phyloP scores from a whole-genome alignment of 1,140 invertebrate species.

The Brachionus rubens region DNA sequence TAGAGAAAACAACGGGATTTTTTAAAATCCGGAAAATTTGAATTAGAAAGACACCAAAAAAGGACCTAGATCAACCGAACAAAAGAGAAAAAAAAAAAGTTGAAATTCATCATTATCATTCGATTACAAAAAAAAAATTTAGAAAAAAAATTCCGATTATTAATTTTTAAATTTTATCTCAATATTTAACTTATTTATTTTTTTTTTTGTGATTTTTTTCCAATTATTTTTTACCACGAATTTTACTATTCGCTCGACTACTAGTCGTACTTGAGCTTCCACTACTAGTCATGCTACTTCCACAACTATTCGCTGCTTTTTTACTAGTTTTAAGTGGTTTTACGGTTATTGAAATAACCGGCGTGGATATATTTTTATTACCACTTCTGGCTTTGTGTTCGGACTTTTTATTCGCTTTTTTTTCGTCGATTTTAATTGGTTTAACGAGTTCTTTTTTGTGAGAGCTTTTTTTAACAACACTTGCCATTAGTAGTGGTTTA shows the following conservation, averaged over 20 bases:
- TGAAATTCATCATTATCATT: background rate
- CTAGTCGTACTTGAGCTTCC: constrained; percentile 7
- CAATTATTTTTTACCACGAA: constrained; percentile 16
- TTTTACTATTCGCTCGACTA: constrained; percentile 30
- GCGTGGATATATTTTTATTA: background rate
- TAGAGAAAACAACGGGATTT: constrained; percentile 42
- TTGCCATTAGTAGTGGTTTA: background rate
- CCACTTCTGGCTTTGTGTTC: background rate
- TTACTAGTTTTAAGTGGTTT: background rate
- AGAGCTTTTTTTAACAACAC: background rate
- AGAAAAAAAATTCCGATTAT: background rate
- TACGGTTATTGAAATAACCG: background rate
- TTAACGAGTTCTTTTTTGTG: background rate
- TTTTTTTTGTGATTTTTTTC: background rate
- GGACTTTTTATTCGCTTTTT: background rate
- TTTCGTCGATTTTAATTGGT: background rate
- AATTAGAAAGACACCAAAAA: background rate
- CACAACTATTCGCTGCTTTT: constrained; percentile 15
- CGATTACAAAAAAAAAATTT: background rate
- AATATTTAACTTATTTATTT: constrained; percentile 36
- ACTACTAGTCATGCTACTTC: constrained; percentile 8
- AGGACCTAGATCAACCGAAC: constrained; percentile 15
- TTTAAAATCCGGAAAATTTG: constrained; percentile 25
- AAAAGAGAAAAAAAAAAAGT: constrained; percentile 19
- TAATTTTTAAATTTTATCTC: constrained; percentile 40